phyloP scores from a whole-genome alignment of 2,888 invertebrate genomes.

The Silvanus unidentatus region DNA sequence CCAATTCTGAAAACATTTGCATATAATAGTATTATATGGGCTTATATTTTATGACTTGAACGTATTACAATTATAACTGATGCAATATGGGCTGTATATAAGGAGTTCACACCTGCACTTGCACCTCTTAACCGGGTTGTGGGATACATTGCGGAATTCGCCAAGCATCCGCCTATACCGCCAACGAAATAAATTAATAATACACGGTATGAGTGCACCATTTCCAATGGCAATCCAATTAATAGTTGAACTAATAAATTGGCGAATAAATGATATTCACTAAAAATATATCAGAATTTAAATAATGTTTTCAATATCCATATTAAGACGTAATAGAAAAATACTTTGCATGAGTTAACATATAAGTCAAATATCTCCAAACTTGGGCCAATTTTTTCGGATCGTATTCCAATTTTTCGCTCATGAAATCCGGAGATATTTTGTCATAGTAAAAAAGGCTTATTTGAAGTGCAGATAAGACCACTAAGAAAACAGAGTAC shows the following conservation, averaged over 20 bases:
- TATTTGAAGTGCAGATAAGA: slow-evolving; percentile 74
- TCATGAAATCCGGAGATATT: too few species aligned
- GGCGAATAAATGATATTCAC: slow-evolving; percentile 77
- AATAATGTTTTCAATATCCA: not conserved
- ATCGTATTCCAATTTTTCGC: slow-evolving; percentile 75
- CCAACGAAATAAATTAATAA: slow-evolving; percentile 74
- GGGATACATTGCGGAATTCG: slow-evolving; percentile 73
- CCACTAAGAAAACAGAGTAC: slow-evolving; percentile 85
- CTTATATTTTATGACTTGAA: not conserved
- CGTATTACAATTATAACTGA: slow-evolving; percentile 75
- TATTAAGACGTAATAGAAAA: slow-evolving; percentile 29
- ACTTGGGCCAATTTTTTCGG: slow-evolving; percentile 77
- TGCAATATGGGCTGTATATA: slow-evolving; percentile 87
- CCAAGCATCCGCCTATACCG: slow-evolving; percentile 74
- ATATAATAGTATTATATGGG: not conserved
- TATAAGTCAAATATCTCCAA: slow-evolving; percentile 91
- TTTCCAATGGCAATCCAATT: slow-evolving; percentile 87
- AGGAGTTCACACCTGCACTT: slow-evolving; percentile 87
- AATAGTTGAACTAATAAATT: slow-evolving; percentile 87
- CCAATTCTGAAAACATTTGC: slow-evolving; percentile 69
- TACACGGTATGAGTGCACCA: slow-evolving; percentile 93
- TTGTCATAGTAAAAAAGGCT: slow-evolving; percentile 23
- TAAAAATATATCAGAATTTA: slow-evolving; percentile 44
- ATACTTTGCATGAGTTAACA: slow-evolving; percentile 91
- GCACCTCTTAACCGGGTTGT: slow-evolving; percentile 79